Evolutionary conservation across 2,113 vertebrate species (phyloP).

Genomic region (Hucho hucho): DNA sequence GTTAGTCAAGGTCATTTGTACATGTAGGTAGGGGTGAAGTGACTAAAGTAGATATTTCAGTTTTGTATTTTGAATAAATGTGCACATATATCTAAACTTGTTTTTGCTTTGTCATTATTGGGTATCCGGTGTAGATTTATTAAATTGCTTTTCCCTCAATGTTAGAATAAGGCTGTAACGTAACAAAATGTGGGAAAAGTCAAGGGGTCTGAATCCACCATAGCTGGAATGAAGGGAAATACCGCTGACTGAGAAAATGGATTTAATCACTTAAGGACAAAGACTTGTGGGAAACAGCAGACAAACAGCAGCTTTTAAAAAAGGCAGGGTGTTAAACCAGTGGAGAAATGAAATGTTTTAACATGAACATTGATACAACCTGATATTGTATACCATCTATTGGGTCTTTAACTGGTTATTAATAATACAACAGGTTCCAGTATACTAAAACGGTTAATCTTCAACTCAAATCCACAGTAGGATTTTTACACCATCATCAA

Average conservation of each 20-base stretch:
- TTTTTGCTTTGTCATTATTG: no score
- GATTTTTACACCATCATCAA: neutral
- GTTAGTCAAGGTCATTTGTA: no score
- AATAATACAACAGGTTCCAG: neutral
- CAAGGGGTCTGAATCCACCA: no score
- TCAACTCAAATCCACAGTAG: neutral
- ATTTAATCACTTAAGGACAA: conserved; percentile 32
- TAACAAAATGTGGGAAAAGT: no score
- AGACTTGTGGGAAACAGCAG: neutral
- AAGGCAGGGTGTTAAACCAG: neutral
- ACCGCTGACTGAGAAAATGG: neutral
- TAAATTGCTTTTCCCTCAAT: no score
- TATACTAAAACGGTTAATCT: neutral
- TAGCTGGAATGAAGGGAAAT: neutral
- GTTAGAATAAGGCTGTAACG: no score
- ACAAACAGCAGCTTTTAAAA: neutral
- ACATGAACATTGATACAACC: neutral
- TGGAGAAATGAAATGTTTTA: neutral
- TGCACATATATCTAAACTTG: no score
- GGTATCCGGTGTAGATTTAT: no score
- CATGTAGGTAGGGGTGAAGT: no score
- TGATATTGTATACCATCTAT: neutral
- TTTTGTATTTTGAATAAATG: no score
- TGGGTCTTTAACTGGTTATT: neutral
- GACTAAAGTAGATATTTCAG: no score